phyloP scores from a whole-genome alignment of 1,140 invertebrate species.

The Ceratitis capitata region DNA sequence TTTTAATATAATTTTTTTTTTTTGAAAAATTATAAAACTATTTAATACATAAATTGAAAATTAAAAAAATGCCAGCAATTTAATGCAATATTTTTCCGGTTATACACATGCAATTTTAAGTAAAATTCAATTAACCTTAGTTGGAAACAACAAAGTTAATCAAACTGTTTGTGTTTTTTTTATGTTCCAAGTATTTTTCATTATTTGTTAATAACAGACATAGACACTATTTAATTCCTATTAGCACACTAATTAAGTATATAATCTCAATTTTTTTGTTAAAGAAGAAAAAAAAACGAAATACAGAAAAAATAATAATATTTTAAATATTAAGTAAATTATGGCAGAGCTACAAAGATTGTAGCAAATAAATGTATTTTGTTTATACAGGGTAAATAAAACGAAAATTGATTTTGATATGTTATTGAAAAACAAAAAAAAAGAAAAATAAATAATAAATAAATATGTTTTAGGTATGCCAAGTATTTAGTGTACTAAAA shows the following conservation, averaged over 20 bases:
- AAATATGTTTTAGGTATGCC: not conserved
- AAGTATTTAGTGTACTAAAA: slow-evolving; percentile 5
- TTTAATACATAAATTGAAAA: no score
- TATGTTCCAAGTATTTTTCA: no score
- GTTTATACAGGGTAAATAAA: not conserved
- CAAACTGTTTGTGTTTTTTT: no score
- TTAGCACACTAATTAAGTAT: not conserved
- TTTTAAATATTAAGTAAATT: not conserved
- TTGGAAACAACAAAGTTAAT: no score
- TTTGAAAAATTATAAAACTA: no score
- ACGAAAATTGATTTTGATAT: not conserved
- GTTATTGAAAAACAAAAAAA: not conserved
- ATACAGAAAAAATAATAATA: not conserved
- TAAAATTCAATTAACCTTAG: no score
- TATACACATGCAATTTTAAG: no score
- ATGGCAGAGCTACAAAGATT: not conserved
- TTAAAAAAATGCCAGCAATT: no score
- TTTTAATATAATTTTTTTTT: no score
- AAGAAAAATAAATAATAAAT: not conserved
- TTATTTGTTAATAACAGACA: no score
- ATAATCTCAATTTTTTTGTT: not conserved
- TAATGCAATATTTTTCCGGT: no score
- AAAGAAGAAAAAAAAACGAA: not conserved
- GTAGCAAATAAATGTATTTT: not conserved
- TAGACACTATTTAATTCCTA: no score